Conservation (phyloP, 2,888 invertebrate genomes). For the Agonum fuliginosum region DNA sequence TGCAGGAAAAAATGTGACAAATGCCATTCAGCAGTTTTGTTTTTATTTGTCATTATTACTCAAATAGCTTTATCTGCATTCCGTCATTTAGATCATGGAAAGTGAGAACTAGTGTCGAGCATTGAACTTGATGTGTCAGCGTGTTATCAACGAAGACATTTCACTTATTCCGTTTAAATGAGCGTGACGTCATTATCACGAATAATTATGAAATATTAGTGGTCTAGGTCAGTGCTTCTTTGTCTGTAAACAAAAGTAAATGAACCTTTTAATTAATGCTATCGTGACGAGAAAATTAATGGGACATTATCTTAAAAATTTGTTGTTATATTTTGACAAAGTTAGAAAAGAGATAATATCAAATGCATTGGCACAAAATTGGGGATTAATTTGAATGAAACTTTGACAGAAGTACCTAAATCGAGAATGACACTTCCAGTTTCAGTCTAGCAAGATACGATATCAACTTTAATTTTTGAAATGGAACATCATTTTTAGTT, state of each 20-base stretch:
- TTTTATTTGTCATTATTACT: not conserved
- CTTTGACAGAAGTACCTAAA: too few relatives aligned
- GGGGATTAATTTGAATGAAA: too few relatives aligned
- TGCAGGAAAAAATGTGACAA: not conserved
- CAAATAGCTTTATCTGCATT: slow-evolving; percentile 17
- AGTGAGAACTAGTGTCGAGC: slow-evolving; percentile 10
- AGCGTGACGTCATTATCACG: slow-evolving; percentile 17
- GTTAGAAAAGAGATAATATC: too few relatives aligned
- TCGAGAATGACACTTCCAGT: too few relatives aligned
- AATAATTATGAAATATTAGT: slow-evolving; percentile 26
- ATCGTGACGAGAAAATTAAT: not conserved
- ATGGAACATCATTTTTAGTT: too few relatives aligned
- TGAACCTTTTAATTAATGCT: slow-evolving; percentile 29
- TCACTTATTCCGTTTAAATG: slow-evolving; percentile 39
- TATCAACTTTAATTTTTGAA: too few relatives aligned
- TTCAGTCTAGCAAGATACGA: too few relatives aligned
- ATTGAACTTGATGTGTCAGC: slow-evolving; percentile 38
- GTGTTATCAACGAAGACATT: slow-evolving; percentile 11
- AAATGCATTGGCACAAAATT: too few relatives aligned
- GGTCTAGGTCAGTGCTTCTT: slow-evolving; percentile 13
- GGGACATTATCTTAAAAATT: too few relatives aligned
- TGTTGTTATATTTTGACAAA: too few relatives aligned
- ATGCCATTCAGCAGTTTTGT: not conserved
- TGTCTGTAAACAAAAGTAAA: slow-evolving; percentile 39
- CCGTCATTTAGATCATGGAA: slow-evolving; percentile 4